Evolutionary conservation across 2,888 invertebrate species (phyloP).

Genomic region (Diplolepis rosae): DNA sequence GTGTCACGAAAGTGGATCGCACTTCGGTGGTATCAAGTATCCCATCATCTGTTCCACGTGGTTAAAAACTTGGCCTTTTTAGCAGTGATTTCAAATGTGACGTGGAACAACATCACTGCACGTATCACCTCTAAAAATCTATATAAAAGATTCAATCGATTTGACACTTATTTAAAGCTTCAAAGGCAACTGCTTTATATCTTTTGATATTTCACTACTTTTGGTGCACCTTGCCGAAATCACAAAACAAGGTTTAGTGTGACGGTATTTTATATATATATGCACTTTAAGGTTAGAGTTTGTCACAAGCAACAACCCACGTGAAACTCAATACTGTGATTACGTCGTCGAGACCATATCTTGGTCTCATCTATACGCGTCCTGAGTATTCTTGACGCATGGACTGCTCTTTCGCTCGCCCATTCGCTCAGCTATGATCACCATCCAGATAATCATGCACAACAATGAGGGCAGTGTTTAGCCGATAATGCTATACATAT

Average conservation of each 20-base stretch:
- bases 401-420: conserved; percentile 39
- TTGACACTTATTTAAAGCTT: neutral
- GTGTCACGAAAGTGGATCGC: conserved; percentile 52
- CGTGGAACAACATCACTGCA: neutral
- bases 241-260: too few species aligned
- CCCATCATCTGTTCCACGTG: neutral
- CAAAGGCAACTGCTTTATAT: neutral
- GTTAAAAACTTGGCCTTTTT: neutral
- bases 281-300: too few species aligned
- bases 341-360: conserved; percentile 46
- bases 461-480: conserved; percentile 53
- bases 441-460: conserved; percentile 39
- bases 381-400: conserved; percentile 41
- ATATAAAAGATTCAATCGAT: neutral
- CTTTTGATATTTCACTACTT: too few species aligned
- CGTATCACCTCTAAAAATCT: neutral
- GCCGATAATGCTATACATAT: conserved; percentile 49
- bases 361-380: conserved; percentile 46
- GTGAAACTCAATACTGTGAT: conserved; percentile 52
- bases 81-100: neutral
- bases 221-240: neutral
- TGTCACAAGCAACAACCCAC: conserved; percentile 45
- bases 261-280: too few species aligned
- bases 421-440: conserved; percentile 37
- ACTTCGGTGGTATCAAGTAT: conserved; percentile 43